phyloP scores from a whole-genome alignment of 2,888 invertebrate species.

The Priocnemis perturbator region DNA sequence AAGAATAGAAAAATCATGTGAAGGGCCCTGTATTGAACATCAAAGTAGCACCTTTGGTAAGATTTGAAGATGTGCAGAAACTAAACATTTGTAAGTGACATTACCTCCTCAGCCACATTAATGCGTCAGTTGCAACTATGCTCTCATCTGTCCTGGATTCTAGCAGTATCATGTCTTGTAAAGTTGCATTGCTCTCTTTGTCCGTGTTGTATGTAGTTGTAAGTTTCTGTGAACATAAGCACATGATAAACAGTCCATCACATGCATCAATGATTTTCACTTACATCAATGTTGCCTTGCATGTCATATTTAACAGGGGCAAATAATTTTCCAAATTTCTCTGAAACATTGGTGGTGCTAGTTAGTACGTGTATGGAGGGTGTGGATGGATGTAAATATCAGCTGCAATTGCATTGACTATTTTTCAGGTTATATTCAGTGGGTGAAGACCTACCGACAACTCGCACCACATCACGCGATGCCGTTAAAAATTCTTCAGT shows the following conservation, averaged over 20 bases:
- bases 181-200: slow-evolving; percentile 77
- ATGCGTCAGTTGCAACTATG: slow-evolving; percentile 78
- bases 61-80: too few species aligned
- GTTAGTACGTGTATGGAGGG: background rate
- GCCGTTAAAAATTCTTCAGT: slow-evolving; percentile 80
- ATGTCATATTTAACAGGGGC: slow-evolving; percentile 86
- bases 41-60: background rate
- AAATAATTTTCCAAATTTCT: slow-evolving; percentile 85
- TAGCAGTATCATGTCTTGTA: slow-evolving; percentile 82
- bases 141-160: slow-evolving; percentile 78
- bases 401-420: background rate
- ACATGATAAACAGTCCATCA: background rate
- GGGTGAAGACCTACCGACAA: slow-evolving; percentile 80
- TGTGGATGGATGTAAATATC: too few species aligned
- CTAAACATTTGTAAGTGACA: background rate
- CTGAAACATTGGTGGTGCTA: slow-evolving; percentile 72
- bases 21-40: slow-evolving; percentile 77
- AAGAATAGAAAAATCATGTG: slow-evolving; percentile 81
- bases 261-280: slow-evolving; percentile 52
- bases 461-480: slow-evolving; percentile 78
- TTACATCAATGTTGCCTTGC: slow-evolving; percentile 86
- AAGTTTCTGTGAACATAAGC: slow-evolving; percentile 78
- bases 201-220: slow-evolving; percentile 78
- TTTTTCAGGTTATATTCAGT: background rate
- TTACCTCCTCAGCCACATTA: slow-evolving; percentile 87